Evolutionary conservation across 2,888 invertebrate genomes (phyloP), one percentile per base, ranked within the genome.

Genomic region (Heteromyza rotundicornis): DNA sequence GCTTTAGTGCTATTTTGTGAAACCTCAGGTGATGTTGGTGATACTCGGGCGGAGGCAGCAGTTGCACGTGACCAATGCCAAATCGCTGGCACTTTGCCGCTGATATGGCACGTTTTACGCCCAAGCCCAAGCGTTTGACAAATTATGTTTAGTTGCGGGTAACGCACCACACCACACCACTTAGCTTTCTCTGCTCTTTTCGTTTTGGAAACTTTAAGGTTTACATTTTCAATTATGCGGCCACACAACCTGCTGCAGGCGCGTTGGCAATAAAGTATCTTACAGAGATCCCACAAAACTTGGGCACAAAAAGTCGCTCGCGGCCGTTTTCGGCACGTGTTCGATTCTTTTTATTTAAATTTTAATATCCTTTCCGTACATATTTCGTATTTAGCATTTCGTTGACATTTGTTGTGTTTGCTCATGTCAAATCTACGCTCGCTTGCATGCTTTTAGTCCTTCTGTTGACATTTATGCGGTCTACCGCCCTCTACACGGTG

Each of bases 51-150:
- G 40, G 40, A 40, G 20, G 47, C 47, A 47, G 17, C 61, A 68
- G 64, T 47, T 68, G 66, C 68, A 68, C 68, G 68, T 68, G 68
- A 66, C 66, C 68, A 66, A 19, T 16, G 3, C n/a, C 14, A 44
- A 44, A 60, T 44, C 47, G 66, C 58, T 68, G 64, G 57, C 61
- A 60, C 63, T 65, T 61, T 63, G 63, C 57, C 62, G 64, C 49
- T 62, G 69, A 71, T 71, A 71, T 59, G 66, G 66, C 70, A 71
- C 70, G 70, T 69, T 69, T 66, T 53, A 19, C 36, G 59, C 16
- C n/a, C n/a, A n/a, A n/a, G n/a, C n/a, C n/a, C 2, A 62, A 57
- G 64, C 64, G 57, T 68, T 64, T 68, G 68, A 64, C 68, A 68
- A 68, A 68, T 68, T 66, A 64, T 59, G 52, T 64, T 60, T 19